Evolutionary conservation across 2,888 invertebrate genomes (phyloP).

Genomic region (Rhyacophila evoluta): DNA sequence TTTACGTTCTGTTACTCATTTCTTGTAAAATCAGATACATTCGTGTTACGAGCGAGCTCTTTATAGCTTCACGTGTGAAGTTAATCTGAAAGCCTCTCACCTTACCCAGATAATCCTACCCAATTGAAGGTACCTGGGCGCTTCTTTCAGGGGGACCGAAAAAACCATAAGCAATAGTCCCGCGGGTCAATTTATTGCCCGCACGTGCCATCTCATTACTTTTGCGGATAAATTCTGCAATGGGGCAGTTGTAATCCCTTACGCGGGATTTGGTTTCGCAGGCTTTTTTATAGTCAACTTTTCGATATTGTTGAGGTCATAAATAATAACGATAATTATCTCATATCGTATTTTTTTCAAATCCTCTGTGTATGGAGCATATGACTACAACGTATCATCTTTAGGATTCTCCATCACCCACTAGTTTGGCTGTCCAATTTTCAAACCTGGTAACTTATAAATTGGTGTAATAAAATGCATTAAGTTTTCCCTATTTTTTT

Average conservation of each 20-base stretch:
- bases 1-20: background rate
- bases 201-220: constrained; percentile 41
- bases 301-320: background rate
- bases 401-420: too few relatives aligned
- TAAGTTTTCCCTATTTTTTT: too few relatives aligned
- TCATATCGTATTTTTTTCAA: too few relatives aligned
- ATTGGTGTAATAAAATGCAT: too few relatives aligned
- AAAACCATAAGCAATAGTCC: constrained; percentile 17
- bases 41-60: background rate
- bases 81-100: background rate
- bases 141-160: background rate
- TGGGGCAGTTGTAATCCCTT: constrained; percentile 15
- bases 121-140: constrained; percentile 6
- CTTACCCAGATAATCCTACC: background rate
- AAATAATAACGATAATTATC: too few relatives aligned
- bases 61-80: background rate
- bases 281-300: background rate
- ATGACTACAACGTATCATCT: too few relatives aligned
- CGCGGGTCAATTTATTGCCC: constrained; percentile 35
- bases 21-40: background rate
- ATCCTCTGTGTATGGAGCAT: too few relatives aligned
- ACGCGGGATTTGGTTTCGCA: background rate
- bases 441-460: too few relatives aligned
- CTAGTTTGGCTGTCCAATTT: too few relatives aligned
- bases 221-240: constrained; percentile 13